Evolutionary conservation across 2,888 invertebrate species (phyloP).

Genomic region (Drosophila meridiana): DNA sequence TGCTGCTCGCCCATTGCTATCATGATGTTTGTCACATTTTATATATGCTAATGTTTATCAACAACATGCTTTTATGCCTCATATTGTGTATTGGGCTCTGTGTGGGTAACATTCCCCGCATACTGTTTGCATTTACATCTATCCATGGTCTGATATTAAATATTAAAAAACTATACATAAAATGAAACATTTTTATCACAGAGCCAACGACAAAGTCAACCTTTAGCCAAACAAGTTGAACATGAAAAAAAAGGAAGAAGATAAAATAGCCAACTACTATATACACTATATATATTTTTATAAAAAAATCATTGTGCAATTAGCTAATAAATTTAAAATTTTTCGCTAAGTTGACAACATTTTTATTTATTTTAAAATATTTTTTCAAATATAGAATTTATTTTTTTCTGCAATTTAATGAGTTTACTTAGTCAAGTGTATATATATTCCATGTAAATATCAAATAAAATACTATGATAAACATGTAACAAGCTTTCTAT

Average conservation of each 20-base stretch:
- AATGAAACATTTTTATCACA: constrained; percentile 79
- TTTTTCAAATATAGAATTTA: not conserved
- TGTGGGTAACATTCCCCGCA: constrained; percentile 7
- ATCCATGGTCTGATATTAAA: constrained; percentile 69
- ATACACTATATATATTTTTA: not conserved
- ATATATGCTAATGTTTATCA: constrained; percentile 79
- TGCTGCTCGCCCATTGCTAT: constrained; percentile 27
- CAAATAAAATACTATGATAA: constrained; percentile 79
- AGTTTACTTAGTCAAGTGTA: constrained; percentile 25
- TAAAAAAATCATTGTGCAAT: not conserved
- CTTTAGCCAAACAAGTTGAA: constrained; percentile 30
- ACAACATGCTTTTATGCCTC: constrained; percentile 69
- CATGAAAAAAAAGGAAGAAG: constrained; percentile 5
- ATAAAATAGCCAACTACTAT: not conserved
- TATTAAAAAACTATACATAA: constrained; percentile 79
- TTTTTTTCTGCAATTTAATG: not conserved
- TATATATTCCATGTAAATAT: constrained; percentile 51
- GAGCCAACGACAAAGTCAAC: constrained; percentile 56
- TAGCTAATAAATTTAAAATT: not conserved
- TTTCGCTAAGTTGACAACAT: no score
- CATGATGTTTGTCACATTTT: constrained; percentile 74
- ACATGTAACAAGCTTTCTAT: constrained; percentile 62
- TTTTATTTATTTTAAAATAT: not conserved
- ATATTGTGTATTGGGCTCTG: constrained; percentile 29
- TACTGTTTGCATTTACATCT: constrained; percentile 54